phyloP scores from a whole-genome alignment of 2,797 vertebrate species.

The Spondyliosoma cantharus region DNA sequence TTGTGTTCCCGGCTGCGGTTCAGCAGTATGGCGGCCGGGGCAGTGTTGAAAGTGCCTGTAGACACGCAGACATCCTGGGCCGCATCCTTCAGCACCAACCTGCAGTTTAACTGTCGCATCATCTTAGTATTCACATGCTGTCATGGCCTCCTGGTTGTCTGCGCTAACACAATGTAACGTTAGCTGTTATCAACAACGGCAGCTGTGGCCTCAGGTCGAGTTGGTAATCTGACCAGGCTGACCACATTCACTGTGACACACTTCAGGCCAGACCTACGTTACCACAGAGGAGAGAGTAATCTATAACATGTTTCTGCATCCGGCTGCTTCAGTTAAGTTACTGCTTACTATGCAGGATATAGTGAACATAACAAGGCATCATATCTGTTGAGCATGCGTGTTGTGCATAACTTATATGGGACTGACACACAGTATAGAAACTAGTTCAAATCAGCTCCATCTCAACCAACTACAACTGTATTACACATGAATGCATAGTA shows the following conservation, averaged over 20 bases:
- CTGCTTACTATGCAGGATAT: not conserved
- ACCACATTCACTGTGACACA: not conserved
- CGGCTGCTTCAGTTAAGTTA: not conserved
- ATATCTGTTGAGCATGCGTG: not conserved
- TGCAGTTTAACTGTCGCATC: fast-evolving
- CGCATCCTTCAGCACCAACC: not conserved
- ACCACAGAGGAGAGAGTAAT: too few relatives aligned
- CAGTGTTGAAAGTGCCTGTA: too few relatives aligned
- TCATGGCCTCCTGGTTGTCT: not conserved
- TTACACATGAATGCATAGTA: not conserved
- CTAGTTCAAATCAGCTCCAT: not conserved
- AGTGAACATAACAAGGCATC: not conserved
- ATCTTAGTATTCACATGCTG: not conserved
- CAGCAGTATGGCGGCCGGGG: slow-evolving; percentile 53
- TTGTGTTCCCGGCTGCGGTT: slow-evolving; percentile 42
- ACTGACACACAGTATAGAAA: not conserved
- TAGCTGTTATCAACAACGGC: fast-evolving
- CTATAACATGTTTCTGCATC: too few relatives aligned
- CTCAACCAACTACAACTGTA: not conserved
- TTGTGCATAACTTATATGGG: not conserved
- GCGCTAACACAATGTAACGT: not conserved
- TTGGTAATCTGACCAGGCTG: too few relatives aligned
- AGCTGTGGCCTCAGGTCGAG: not conserved
- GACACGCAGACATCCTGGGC: not conserved
- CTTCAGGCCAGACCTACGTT: not conserved